Base-by-base conservation (phyloP, 1,140 invertebrate genomes). In the Acyrthosiphon pisum region DNA sequence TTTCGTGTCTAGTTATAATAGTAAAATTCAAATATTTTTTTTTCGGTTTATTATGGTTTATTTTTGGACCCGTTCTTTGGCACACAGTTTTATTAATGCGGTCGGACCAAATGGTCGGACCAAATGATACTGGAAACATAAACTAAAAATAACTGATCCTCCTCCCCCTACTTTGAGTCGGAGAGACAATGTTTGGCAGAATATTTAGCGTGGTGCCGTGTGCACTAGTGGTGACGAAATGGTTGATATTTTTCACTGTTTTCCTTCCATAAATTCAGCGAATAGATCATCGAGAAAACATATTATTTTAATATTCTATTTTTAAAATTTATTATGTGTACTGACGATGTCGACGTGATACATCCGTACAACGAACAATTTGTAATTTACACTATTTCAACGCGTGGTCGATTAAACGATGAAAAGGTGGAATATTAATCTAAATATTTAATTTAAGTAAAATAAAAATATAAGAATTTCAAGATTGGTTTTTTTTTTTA, bases 171-270 rank as follows among this genome's bases (percentile, higher is more conserved):
- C 22, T 56, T 93, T 56, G 35, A 86, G 81, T 37, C 26, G 14
- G 26, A 14, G 23, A 90, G 37, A 90, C 44, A 26, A 20, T 50
- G 44, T 86, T 93, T 93, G 91, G 91, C 91, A 93, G 81, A 93
- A 56, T 30, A 86, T 93, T 93, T 56, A 86, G 81, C 76, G 26
- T 86, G 81, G 90, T 93, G 91, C 91, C 91, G 91, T 93, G 91
- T 93, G 91, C 91, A 93, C 91, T 86, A n/a, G 60, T 76, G 91
- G 91, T 93, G 91, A 93, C 91, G 91, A 83, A 84, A 84, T 26
- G n/a, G 91, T 86, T 53, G 35, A 84, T 83, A 81, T 93, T 93
- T 86, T 37, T 84, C 20, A 56, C n/a, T 9, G n/a, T 86, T 86
- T 93, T 41, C 35, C 37, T 37, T 56, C 46, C 60, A n/a, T 76